Percentiles rank a stretch among this genome's conserved stretches.
phyloP scores from a whole-genome alignment of 2,797 vertebrate species.

The Glossophaga mutica region DNA sequence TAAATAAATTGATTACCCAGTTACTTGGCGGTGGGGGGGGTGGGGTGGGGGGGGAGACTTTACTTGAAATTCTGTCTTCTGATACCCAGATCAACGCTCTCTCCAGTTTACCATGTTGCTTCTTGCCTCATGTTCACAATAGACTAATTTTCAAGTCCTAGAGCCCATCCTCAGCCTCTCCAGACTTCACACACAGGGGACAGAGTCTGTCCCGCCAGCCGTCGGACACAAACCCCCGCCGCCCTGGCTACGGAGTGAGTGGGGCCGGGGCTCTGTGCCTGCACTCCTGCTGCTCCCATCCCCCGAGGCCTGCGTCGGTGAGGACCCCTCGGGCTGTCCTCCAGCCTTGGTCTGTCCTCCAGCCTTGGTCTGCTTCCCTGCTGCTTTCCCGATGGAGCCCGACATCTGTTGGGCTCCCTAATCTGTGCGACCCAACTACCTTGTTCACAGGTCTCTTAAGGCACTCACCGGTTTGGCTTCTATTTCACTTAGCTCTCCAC shows the following conservation, averaged over 20 bases:
- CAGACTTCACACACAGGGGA: background rate
- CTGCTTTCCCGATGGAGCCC: background rate
- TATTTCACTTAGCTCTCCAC: background rate
- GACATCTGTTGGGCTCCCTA: background rate
- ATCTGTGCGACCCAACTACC: background rate
- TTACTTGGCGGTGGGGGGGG: background rate
- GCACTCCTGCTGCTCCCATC: no score
- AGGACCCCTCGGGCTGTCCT: background rate
- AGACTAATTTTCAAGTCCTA: background rate
- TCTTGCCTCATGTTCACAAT: background rate
- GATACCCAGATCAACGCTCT: background rate
- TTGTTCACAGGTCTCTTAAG: background rate
- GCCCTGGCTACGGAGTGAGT: accelerated
- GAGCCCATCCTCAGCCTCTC: background rate
- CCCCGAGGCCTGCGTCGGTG: background rate
- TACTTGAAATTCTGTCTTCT: background rate
- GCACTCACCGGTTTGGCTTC: background rate
- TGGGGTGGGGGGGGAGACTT: no score
- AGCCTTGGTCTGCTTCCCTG: background rate
- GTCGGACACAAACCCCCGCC: background rate
- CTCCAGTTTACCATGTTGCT: background rate
- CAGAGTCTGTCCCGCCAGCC: constrained; percentile 49
- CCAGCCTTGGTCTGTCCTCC: background rate
- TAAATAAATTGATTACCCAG: background rate
- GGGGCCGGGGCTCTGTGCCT: background rate